phyloP scores from a whole-genome alignment of 2,113 vertebrate species.

The Capricornis sumatraensis region DNA sequence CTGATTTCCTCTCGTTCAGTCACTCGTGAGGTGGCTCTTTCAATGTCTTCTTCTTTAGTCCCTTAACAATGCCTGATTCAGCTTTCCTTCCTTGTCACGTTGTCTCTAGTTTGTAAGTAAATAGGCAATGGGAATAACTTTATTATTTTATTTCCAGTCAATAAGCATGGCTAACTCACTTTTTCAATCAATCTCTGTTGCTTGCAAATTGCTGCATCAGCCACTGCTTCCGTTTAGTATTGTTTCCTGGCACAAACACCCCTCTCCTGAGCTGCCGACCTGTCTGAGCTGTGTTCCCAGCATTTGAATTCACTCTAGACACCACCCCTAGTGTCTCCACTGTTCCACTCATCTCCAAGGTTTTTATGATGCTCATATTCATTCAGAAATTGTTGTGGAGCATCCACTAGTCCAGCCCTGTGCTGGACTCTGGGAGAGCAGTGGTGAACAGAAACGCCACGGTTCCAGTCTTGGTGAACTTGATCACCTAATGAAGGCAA shows the following conservation, averaged over 20 bases:
- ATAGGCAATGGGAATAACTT: constrained; percentile 5
- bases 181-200: not conserved
- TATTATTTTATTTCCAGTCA: constrained; percentile 35
- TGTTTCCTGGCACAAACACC: not conserved
- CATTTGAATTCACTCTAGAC: not conserved
- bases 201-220: not conserved
- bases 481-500: not conserved
- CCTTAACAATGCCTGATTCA: not conserved
- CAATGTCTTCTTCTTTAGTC: not conserved
- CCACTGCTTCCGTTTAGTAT: not conserved
- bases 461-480: not conserved
- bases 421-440: not conserved
- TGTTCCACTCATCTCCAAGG: not conserved
- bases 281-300: not conserved
- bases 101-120: constrained; percentile 11
- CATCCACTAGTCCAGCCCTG: rapidly evolving
- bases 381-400: not conserved
- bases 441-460: not conserved
- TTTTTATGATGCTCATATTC: not conserved
- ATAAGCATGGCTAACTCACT: not conserved
- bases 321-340: not conserved
- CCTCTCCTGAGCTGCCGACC: rapidly evolving
- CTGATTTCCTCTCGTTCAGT: not conserved
- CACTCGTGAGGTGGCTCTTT: not conserved
- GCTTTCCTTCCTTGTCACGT: not conserved